These are phyloP conservation scores for Enhydra lutris DNA, from an alignment of 2,113 vertebrate species.

Conservation along the genomic window DNA sequence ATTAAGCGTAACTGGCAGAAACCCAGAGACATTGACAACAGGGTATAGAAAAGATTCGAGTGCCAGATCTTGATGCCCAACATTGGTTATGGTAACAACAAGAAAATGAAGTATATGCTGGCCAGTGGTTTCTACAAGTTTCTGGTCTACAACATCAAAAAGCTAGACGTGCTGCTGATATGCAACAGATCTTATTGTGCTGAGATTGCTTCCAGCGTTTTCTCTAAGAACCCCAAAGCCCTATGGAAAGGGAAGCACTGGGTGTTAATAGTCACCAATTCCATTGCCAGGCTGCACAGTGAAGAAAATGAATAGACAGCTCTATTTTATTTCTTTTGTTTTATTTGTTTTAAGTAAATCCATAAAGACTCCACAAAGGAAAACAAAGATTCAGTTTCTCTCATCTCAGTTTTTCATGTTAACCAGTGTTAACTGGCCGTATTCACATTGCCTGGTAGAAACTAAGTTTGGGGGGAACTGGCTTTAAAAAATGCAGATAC, in stretches of 20 bases:
- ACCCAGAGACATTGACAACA: neutral
- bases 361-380: neutral
- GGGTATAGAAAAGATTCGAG: neutral
- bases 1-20: neutral
- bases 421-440: neutral
- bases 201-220: neutral
- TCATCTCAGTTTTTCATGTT: neutral
- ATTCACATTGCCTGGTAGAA: neutral
- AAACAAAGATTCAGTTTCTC: neutral
- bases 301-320: neutral
- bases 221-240: neutral
- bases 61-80: neutral
- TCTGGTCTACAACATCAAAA: neutral
- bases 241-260: neutral
- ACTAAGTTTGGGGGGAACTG: neutral
- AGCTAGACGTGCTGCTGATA: neutral
- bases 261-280: neutral
- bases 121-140: neutral
- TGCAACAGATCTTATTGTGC: neutral
- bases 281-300: neutral
- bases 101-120: neutral
- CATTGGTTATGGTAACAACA: neutral
- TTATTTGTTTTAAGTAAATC: conserved; percentile 18
- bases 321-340: neutral
- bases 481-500: neutral